These are phyloP conservation scores for Erebia palarica DNA, from an alignment of 2,888 invertebrate genomes.

Conservation along the genomic window DNA sequence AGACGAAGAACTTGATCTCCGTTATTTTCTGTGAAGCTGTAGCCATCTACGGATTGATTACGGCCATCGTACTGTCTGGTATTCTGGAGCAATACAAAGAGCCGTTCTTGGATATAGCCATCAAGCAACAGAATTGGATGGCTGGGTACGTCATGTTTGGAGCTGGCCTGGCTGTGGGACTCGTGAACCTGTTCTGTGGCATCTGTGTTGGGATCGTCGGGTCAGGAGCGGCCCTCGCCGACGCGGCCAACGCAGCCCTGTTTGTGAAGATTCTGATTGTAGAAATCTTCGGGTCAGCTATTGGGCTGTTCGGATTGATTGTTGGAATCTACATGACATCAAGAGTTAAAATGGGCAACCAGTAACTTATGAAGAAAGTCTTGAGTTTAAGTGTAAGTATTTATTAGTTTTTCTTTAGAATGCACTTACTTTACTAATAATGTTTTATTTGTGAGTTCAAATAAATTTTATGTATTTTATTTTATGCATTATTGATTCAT, in stretches of 20 bases:
- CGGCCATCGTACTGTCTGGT: conserved; percentile 97
- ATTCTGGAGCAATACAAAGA: conserved; percentile 85
- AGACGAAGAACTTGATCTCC: conserved; percentile 99
- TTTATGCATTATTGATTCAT: conserved; percentile 5
- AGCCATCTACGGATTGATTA: conserved; percentile 99
- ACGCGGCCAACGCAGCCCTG: conserved; percentile 97
- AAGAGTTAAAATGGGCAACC: conserved; percentile 90
- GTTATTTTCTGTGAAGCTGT: conserved; percentile 99
- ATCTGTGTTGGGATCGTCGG: conserved; percentile 98
- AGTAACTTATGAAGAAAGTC: conserved; percentile 66
- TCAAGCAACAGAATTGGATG: conserved; percentile 87
- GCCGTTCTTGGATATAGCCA: conserved; percentile 57
- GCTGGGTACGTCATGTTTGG: conserved; percentile 98
- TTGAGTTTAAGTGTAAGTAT: conserved; percentile 75
- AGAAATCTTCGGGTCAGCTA: conserved; percentile 99
- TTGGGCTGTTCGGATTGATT: conserved; percentile 98
- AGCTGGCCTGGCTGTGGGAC: conserved; percentile 96
- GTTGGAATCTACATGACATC: conserved; percentile 98
- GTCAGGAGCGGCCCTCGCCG: conserved; percentile 98
- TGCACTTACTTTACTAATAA: background rate
- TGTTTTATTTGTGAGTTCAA: conserved; percentile 7
- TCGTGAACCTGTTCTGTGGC: conserved; percentile 98
- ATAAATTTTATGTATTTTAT: conserved; percentile 1
- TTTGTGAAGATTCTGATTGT: conserved; percentile 99
- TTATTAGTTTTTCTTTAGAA: conserved; percentile 5